Evolutionary conservation across 2,113 vertebrate species (phyloP).

Genomic region (Ceratotherium simum): DNA sequence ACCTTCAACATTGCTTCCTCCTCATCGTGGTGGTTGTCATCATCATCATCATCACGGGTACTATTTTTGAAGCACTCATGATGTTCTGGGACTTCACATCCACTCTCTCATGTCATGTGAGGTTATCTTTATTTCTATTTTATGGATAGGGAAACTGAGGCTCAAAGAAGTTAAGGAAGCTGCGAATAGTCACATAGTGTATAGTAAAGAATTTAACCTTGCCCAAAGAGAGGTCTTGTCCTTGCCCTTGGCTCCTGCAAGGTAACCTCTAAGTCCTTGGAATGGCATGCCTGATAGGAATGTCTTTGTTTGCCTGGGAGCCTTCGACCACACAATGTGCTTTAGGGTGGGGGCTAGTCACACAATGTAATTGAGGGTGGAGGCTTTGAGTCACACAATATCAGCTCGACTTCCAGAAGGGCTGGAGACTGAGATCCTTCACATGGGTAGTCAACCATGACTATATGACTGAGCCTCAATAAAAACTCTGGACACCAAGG

Average conservation of each 20-base stretch:
- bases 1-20: background rate
- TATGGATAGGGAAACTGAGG: background rate
- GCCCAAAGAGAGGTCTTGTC: background rate
- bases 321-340: background rate
- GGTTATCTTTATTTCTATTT: background rate
- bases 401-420: background rate
- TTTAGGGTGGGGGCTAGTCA: background rate
- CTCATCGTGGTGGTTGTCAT: too few species aligned
- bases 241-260: background rate
- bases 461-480: background rate
- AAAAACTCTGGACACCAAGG: background rate
- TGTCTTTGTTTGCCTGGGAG: background rate
- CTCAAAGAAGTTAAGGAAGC: background rate
- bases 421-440: background rate
- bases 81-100: background rate
- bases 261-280: background rate
- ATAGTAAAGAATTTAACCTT: background rate
- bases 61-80: background rate
- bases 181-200: background rate
- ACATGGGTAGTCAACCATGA: background rate
- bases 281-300: too few species aligned
- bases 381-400: background rate
- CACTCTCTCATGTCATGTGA: background rate
- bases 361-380: background rate
- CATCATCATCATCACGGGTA: accelerated